Percentiles rank a stretch among this genome's conserved stretches.
Conservation (phyloP, 1,140 invertebrate genomes). For the Procambarus clarkii region DNA sequence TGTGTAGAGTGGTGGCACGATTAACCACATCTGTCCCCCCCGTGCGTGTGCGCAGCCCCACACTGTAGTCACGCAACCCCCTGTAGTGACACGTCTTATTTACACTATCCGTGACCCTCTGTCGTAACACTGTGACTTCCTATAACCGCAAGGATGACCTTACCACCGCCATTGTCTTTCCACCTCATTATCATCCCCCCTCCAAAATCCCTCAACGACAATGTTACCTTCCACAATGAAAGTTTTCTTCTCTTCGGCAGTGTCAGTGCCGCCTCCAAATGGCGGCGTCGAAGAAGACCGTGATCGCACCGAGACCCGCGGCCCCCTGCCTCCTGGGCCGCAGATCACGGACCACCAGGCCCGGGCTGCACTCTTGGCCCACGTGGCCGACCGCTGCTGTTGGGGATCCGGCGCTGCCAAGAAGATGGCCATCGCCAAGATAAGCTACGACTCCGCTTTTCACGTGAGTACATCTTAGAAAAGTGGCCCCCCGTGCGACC, state of each 20-base stretch:
- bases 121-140: no score
- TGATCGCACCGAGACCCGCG: slow-evolving; percentile 61
- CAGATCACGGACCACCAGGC: slow-evolving; percentile 78
- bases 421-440: slow-evolving; percentile 78
- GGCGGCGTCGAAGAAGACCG: slow-evolving; percentile 62
- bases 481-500: no score
- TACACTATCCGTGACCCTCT: no score
- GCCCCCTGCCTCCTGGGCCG: slow-evolving; percentile 72
- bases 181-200: no score
- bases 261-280: slow-evolving; percentile 72
- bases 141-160: no score
- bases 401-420: slow-evolving; percentile 78
- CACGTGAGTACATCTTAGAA: slow-evolving; percentile 76
- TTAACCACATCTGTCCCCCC: neutral
- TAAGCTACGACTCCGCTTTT: slow-evolving; percentile 78
- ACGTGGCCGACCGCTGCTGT: slow-evolving; percentile 79
- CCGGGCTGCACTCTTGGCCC: slow-evolving; percentile 76
- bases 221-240: neutral
- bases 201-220: neutral
- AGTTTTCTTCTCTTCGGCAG: slow-evolving; percentile 66
- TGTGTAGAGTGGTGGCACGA: no score
- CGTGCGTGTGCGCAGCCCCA: no score
- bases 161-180: no score
- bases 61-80: neutral
- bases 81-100: no score